These are phyloP conservation scores for Psittacara wagleri DNA, from an alignment of 2,113 vertebrate genomes.

Conservation along the genomic window DNA sequence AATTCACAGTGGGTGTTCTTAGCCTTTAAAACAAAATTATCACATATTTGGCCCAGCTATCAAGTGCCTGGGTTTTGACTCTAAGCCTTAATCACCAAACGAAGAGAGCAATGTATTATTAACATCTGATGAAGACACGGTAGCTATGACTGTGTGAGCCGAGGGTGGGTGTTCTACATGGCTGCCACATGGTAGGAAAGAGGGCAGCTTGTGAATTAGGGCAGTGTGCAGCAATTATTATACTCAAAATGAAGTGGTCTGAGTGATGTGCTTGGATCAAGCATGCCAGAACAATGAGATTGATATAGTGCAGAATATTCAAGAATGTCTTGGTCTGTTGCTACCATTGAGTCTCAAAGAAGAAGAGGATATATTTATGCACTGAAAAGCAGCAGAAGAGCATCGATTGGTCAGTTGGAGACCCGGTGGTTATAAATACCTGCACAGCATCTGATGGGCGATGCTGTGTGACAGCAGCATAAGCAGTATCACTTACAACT, in stretches of 20 bases:
- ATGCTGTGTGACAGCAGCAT: neutral
- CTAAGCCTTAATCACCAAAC: constrained; percentile 41
- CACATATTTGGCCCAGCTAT: constrained; percentile 56
- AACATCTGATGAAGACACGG: constrained; percentile 6
- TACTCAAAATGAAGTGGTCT: neutral
- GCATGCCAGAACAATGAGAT: neutral
- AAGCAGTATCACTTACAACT: neutral
- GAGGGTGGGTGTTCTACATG: neutral
- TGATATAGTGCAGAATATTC: neutral
- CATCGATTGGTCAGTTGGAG: neutral
- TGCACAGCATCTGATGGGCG: neutral
- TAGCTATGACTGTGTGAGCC: neutral
- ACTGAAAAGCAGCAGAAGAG: neutral
- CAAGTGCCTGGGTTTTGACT: constrained; percentile 40
- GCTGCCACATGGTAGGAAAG: neutral
- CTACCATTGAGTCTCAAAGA: neutral
- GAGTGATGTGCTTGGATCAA: neutral
- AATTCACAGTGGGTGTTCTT: constrained; percentile 62
- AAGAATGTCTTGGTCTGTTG: neutral
- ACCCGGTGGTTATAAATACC: neutral
- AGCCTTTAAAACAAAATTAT: constrained; percentile 64
- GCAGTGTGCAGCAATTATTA: neutral
- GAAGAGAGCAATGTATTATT: constrained; percentile 42
- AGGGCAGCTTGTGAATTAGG: neutral
- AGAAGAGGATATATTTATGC: neutral